Base-by-base conservation (phyloP, 37 sponge, comb jelly and placozoan genomes). In the Hormiphora californensis region DNA sequence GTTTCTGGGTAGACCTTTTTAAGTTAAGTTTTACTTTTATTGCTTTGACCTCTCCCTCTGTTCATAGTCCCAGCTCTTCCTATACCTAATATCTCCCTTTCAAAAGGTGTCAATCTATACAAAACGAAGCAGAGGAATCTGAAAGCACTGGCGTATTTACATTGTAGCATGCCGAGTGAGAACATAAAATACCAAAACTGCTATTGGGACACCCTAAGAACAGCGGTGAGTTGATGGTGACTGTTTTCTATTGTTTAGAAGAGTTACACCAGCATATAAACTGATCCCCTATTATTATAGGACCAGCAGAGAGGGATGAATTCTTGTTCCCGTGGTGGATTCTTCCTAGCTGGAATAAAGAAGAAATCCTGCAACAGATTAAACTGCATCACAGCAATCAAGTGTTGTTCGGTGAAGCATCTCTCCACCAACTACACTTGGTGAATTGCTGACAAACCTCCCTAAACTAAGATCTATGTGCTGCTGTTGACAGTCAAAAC, bases 381-480 rank as follows among this genome's bases (percentile, higher is more conserved):
- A 22, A 73, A 46, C 46, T 73, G 81, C 46, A 73, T 73, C 81
- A 73, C 28, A 1, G 17, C 40, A 41, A 73, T 73, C 46, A 73
- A 73, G 81, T 73, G 81, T 46, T 73, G 81, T 28, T 73, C 81
- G 28, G 81, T 73, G 0, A 73, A 39, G 46, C n/a, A n/a, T n/a
- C 32, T 73, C 28, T 46, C 40, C 81, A 73, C 41, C 81, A 73
- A 73, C 81, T 73, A 73, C 81, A 73, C 81, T 21, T 73, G 81
- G n/a, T n/a, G n/a, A n/a, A n/a, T n/a, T n/a, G n/a, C n/a, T n/a
- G n/a, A n/a, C n/a, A n/a, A n/a, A n/a, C n/a, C n/a, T n/a, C n/a
- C n/a, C n/a, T n/a, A n/a, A n/a, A n/a, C n/a, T n/a, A n/a, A n/a
- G n/a, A n/a, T n/a, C n/a, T n/a, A n/a, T n/a, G n/a, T n/a, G n/a